Evolutionary conservation across 2,797 vertebrate genomes (phyloP).

Genomic region (Momotus momota): DNA sequence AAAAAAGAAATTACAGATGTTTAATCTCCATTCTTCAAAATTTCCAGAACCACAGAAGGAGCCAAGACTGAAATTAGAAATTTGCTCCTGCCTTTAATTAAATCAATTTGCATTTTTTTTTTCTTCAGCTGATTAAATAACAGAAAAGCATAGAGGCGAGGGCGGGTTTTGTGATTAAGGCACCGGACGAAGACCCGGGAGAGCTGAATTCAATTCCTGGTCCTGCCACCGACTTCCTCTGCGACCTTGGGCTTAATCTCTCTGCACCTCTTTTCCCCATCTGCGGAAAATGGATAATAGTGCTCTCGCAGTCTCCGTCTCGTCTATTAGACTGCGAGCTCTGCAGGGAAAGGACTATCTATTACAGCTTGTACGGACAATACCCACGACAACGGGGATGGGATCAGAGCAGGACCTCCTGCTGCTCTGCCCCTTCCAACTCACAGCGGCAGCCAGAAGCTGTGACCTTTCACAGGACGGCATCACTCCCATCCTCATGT

Average conservation of each 20-base stretch:
- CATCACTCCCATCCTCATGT: rapidly evolving
- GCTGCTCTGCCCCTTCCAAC: not conserved
- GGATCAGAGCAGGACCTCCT: not conserved
- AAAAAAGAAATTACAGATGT: constrained; percentile 73
- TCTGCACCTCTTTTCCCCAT: not conserved
- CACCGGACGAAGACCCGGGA: not conserved
- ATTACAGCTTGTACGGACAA: not conserved
- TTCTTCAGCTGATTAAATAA: constrained; percentile 59
- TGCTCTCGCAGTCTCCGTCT: not conserved
- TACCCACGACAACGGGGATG: rapidly evolving
- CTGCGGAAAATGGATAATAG: not conserved
- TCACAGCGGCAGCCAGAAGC: not conserved
- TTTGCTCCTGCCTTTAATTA: constrained; percentile 77
- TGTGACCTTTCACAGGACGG: rapidly evolving
- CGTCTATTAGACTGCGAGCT: not conserved
- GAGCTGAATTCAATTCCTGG: constrained; percentile 17
- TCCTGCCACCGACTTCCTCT: not conserved
- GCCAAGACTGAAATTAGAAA: constrained; percentile 72
- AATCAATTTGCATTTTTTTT: constrained; percentile 77
- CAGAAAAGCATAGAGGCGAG: constrained; percentile 16
- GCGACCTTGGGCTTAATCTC: not conserved
- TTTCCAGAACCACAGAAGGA: constrained; percentile 60
- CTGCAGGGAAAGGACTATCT: not conserved
- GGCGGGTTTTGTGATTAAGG: not conserved
- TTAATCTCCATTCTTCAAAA: constrained; percentile 73